Evolutionary conservation across 2,888 invertebrate genomes (phyloP).

Genomic region (Agrotis segetum): DNA sequence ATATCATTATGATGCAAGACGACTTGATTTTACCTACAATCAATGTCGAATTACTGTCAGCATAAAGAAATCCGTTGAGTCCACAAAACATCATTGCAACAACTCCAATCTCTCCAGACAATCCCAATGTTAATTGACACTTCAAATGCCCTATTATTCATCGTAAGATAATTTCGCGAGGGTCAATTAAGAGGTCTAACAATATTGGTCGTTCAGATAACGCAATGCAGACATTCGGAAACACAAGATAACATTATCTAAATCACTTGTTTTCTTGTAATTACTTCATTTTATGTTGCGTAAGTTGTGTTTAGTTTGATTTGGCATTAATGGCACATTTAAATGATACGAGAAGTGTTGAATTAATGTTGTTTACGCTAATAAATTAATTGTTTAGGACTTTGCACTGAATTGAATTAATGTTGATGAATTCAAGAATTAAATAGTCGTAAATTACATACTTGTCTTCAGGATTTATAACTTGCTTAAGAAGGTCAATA

Average conservation of each 20-base stretch:
- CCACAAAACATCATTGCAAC: constrained; percentile 40
- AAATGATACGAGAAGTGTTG: constrained; percentile 49
- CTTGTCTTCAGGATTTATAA: constrained; percentile 22
- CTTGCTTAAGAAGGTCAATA: neutral
- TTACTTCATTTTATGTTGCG: constrained; percentile 70
- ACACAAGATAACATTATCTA: constrained; percentile 77
- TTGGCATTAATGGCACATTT: constrained; percentile 56
- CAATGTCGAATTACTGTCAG: constrained; percentile 7
- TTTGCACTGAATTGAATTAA: constrained; percentile 30
- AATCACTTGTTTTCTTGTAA: constrained; percentile 81
- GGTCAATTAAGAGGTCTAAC: constrained; percentile 57
- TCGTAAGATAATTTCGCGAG: constrained; percentile 51
- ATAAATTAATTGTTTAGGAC: constrained; percentile 48
- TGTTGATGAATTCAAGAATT: constrained; percentile 12
- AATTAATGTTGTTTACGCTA: constrained; percentile 44
- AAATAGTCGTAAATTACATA: constrained; percentile 11
- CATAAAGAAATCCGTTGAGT: constrained; percentile 13
- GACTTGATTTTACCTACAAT: constrained; percentile 3
- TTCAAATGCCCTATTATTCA: constrained; percentile 49
- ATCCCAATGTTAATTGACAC: constrained; percentile 44
- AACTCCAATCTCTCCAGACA: constrained; percentile 26
- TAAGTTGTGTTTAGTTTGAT: constrained; percentile 61
- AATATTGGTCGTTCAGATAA: constrained; percentile 64
- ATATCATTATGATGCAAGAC: neutral
- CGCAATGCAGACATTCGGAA: constrained; percentile 70